phyloP scores from a whole-genome alignment of 2,888 invertebrate genomes.

The Agrochola circellaris region DNA sequence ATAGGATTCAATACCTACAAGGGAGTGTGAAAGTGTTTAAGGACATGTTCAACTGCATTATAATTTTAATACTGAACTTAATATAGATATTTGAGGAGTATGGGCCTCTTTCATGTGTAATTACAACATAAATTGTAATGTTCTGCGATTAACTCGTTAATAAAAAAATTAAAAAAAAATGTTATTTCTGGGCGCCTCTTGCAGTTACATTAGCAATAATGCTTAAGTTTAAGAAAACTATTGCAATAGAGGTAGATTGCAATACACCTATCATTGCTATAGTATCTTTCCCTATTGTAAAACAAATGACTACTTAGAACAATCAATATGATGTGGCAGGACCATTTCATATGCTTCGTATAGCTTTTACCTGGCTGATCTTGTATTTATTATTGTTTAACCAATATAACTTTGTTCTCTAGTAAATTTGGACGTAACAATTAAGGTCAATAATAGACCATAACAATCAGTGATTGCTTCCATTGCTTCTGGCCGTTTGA shows the following conservation, averaged over 20 bases:
- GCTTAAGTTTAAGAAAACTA: background rate
- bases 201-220: conserved; percentile 10
- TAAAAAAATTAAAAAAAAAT: too few species aligned
- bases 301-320: background rate
- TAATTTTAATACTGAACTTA: background rate
- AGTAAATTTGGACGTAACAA: background rate
- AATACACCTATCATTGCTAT: too few species aligned
- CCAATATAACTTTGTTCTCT: background rate
- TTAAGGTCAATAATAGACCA: too few species aligned
- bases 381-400: background rate
- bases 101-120: background rate
- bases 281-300: background rate
- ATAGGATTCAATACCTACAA: background rate
- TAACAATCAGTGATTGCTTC: background rate
- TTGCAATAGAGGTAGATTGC: too few species aligned
- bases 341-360: background rate
- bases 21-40: background rate
- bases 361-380: background rate
- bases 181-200: conserved; percentile 7
- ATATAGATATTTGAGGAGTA: too few species aligned
- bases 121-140: background rate
- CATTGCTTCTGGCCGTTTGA: background rate
- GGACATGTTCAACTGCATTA: background rate
- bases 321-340: background rate
- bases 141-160: background rate